Base-by-base conservation (phyloP, 2,113 vertebrate genomes). In the Lagopus leucura region DNA sequence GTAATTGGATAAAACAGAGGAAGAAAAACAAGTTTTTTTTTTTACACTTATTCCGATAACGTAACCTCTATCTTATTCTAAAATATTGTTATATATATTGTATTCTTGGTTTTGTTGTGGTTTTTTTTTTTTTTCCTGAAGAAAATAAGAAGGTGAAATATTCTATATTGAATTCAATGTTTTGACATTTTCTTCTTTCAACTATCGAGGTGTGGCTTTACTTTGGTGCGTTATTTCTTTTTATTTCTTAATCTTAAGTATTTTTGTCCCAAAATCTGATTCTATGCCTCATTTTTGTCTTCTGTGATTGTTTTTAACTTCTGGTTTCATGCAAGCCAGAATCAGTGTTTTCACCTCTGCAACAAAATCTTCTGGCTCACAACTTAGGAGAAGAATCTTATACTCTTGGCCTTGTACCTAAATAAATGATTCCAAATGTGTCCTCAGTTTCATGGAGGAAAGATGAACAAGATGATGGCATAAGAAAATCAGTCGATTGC, bases 41-140 rank as follows among this genome's bases (percentile, higher is more conserved):
- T 45, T 67, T 32, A 1, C 3, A 13, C 8, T 73, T 40, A 1
- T 9, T 88, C 64, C 8, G 43, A 47, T 50, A 78, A 47, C 13
- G 5, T 12, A 4, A 4, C 0, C 0, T 27, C 45, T 20, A 3
- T 5, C 25, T 40, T 6, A 34, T 64, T 54, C 13, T 52, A 15
- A 87, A 92, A 45, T n/a, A 76, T 12, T 52, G 2, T 22, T 50
- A 3, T 45, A 21, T 38, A 7, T 45, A 7, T 38, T 32, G 9
- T 40, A 43, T 11, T 13, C 5, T 52, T 58, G 4, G 0, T 15
- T 22, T 18, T 13, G 45, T 47, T 47, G 8, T 13, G 42, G 36
- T 69, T 55, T 36, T 22, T 0, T 67, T 69, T 55, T 25, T 0
- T 4, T 74, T 78, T 47, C 38, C 24, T 0, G 4, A 40, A 28